Evolutionary conservation across 2,113 vertebrate genomes (phyloP), one percentile per base, ranked within the genome.

Genomic region (Lethenteron reissneri): DNA sequence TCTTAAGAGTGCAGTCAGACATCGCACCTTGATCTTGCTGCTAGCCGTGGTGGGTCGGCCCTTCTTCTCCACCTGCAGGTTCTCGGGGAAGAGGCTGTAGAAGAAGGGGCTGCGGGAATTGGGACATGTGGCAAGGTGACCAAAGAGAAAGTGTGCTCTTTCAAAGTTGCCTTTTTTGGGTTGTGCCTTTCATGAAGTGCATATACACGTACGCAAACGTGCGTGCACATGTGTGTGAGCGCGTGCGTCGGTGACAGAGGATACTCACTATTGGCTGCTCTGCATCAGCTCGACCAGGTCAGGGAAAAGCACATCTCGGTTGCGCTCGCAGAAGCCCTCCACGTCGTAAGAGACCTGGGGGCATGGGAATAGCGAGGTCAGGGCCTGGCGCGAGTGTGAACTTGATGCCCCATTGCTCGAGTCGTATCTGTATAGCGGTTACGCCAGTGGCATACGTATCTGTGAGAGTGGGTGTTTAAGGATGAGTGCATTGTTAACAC

Each of bases 261-360:
- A n/a, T 3, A 60, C 85, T 85, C 73, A 87, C 85, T 83, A 83
- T 75, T 87, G 83, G 59, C 85, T 87, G 83, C 83, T 82, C 78
- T 87, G 85, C 85, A 87, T 87, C 76, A 87, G 78, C 78, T 87
- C 84, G 8, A 87, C 85, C 73, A 87, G 86, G 78, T 87, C 85
- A 10, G 75, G 81, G 25, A 87, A 87, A 57, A 87, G 75, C 1
- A 87, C 85, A 12, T 87, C 85, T 56, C 85, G 78, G 77, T 87
- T 87, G 71, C 85, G 76, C 76, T 87, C 85, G 75, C 85, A 87
- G 76, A 87, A 87, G 2, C 85, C 85, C 3, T 73, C 78, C 69
- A 80, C 83, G 11, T 85, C 82, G 56, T 87, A 87, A 0, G 85
- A 87, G 14, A 87, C 85, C 85, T 87, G 72, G 12, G 58, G 70